These are phyloP conservation scores for Melipona quadrifasciata DNA, from an alignment of 1,140 invertebrate species.

Conservation along the genomic window DNA sequence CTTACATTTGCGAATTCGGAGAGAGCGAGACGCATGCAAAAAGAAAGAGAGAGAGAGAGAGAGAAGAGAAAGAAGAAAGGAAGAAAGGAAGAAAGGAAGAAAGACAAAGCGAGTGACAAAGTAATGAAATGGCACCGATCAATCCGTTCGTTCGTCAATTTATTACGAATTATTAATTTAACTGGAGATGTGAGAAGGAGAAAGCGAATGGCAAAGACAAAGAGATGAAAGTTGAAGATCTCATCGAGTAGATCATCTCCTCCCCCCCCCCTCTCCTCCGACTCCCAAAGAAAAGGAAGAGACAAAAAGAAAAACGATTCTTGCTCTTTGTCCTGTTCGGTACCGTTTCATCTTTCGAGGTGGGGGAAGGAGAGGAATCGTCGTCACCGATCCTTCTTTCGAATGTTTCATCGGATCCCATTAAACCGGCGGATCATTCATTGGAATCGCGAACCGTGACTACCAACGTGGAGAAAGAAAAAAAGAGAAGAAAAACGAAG, in stretches of 20 bases:
- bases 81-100: not conserved
- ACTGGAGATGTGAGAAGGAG: not conserved
- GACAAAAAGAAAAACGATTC: not conserved
- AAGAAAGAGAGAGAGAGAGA: not conserved
- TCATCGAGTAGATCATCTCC: not conserved
- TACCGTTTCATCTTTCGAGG: not conserved
- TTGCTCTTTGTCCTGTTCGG: not conserved
- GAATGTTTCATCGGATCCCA: constrained; percentile 3
- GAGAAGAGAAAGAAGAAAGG: not conserved
- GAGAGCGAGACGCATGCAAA: constrained; percentile 22
- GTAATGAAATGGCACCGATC: not conserved
- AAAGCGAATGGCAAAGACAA: not conserved
- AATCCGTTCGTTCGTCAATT: not conserved
- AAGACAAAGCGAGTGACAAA: not conserved
- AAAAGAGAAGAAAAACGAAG: constrained; percentile 5
- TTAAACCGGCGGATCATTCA: not conserved
- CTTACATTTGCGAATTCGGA: constrained; percentile 62
- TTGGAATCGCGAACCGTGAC: constrained; percentile 27
- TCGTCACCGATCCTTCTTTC: constrained; percentile 2
- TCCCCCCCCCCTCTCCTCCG: too few relatives aligned
- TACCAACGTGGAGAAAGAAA: constrained; percentile 22
- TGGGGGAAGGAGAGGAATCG: not conserved
- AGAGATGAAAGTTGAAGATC: not conserved
- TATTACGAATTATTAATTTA: not conserved
- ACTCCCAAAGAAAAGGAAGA: not conserved